Conservation (phyloP, 2,888 invertebrate genomes). For the Abrostola tripartita region DNA sequence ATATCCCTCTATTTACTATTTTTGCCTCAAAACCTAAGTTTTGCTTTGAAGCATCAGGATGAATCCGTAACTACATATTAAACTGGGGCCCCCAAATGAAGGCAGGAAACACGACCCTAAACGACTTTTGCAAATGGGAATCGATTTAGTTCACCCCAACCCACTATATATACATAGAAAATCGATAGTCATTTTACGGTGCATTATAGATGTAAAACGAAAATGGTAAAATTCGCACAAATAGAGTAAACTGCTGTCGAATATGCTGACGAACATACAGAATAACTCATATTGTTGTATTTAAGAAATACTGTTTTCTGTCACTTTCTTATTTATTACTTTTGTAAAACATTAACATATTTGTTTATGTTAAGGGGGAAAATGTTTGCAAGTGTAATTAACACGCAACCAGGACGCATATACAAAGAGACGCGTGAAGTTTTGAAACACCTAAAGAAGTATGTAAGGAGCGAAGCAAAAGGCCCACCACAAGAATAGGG, state of each 20-base stretch:
- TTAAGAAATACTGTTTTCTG: no score
- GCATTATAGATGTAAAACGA: slow-evolving; percentile 14
- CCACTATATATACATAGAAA: slow-evolving; percentile 21
- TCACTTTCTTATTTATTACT: neutral
- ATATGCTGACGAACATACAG: neutral
- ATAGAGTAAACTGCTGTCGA: no score
- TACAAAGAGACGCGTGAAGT: neutral
- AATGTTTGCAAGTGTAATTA: neutral
- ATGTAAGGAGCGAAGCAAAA: neutral
- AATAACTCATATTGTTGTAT: no score
- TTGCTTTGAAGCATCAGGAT: slow-evolving; percentile 11
- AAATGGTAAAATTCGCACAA: neutral
- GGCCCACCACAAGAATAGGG: neutral
- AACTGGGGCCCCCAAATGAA: slow-evolving; percentile 23
- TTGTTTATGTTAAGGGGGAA: neutral
- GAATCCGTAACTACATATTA: slow-evolving; percentile 24
- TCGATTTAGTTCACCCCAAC: slow-evolving; percentile 41
- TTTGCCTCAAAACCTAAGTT: slow-evolving; percentile 6
- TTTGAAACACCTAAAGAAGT: neutral
- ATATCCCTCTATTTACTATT: neutral
- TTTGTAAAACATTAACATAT: neutral
- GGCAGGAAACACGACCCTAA: slow-evolving; percentile 25
- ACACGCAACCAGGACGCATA: neutral
- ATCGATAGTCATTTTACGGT: slow-evolving; percentile 34
- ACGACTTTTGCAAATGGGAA: slow-evolving; percentile 42